Conservation (phyloP, 2,113 vertebrate genomes). For the Actenoides hombroni region DNA sequence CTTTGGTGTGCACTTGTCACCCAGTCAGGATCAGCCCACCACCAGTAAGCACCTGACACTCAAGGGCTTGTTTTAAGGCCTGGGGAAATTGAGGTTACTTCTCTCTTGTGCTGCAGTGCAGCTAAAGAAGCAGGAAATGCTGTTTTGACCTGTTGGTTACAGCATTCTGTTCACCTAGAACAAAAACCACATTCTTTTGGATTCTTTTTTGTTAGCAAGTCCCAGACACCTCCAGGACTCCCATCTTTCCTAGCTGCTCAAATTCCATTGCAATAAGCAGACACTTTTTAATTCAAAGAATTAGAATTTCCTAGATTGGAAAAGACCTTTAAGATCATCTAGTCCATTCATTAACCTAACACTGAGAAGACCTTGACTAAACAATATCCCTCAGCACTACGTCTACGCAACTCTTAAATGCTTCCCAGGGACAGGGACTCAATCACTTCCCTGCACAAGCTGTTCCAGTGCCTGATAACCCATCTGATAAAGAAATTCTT, state of each 20-base stretch:
- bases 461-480: too few relatives aligned
- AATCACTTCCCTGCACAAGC: too few relatives aligned
- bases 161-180: background rate
- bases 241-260: background rate
- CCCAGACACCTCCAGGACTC: background rate
- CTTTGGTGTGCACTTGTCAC: background rate
- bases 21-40: background rate
- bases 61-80: background rate
- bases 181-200: accelerated
- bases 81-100: background rate
- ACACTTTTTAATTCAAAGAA: background rate
- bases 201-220: background rate
- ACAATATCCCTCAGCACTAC: too few relatives aligned
- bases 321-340: too few relatives aligned
- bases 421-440: too few relatives aligned
- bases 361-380: too few relatives aligned
- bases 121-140: background rate
- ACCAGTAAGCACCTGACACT: background rate
- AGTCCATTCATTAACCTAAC: too few relatives aligned
- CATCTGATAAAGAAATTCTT: too few relatives aligned
- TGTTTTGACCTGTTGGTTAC: background rate
- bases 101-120: background rate
- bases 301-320: too few relatives aligned
- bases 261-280: background rate
- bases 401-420: too few relatives aligned